Percentiles rank a stretch among this genome's conserved stretches.
Evolutionary conservation across 2,113 vertebrate species (phyloP).

Genomic region (Emydocephalus ijimae): DNA sequence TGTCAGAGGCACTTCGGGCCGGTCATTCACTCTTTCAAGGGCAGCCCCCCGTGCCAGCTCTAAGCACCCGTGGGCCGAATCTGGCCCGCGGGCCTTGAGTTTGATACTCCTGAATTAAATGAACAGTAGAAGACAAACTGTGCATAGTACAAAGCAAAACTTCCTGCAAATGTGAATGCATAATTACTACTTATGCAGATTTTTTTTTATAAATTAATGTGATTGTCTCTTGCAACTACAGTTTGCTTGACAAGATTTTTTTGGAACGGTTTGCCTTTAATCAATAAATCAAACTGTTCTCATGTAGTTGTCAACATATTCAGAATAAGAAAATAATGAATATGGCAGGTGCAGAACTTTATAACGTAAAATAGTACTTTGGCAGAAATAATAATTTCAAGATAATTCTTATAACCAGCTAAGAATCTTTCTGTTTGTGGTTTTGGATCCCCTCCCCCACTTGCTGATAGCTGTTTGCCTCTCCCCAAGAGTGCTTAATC

Average conservation of each 20-base stretch:
- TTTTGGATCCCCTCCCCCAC: neutral
- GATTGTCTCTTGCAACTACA: neutral
- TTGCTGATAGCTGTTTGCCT: neutral
- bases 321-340: neutral
- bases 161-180: neutral
- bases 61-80: no score
- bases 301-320: neutral
- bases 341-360: neutral
- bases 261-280: neutral
- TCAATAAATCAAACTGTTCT: neutral
- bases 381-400: neutral
- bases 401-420: neutral
- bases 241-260: neutral
- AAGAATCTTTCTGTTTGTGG: neutral
- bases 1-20: no score
- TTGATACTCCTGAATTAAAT: neutral
- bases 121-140: neutral
- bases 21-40: no score
- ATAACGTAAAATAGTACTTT: neutral
- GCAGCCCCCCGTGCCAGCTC: no score
- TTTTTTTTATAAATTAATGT: neutral
- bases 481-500: neutral
- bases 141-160: neutral
- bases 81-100: no score
- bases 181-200: neutral